A percentile compares a stretch with the other conserved stretches of the same genome.
Evolutionary conservation across 2,888 invertebrate species (phyloP).

Genomic region (Heteromurus nitidus): DNA sequence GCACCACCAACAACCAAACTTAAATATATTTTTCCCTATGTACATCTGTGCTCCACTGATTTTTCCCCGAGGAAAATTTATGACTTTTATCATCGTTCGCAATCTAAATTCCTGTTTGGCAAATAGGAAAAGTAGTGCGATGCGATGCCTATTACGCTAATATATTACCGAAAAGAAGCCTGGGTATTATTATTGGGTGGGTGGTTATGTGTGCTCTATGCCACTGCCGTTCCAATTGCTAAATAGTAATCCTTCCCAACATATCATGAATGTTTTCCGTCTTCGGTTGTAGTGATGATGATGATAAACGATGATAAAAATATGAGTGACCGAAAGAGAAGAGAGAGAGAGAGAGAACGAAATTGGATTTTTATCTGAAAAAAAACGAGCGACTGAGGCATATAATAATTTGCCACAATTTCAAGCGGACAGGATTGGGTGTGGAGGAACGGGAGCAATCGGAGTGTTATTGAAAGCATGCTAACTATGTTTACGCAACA

Average conservation of each 20-base stretch:
- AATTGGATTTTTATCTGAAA: neutral
- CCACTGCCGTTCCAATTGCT: neutral
- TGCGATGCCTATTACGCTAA: neutral
- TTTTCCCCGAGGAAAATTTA: conserved; percentile 54
- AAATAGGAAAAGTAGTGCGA: conserved; percentile 38
- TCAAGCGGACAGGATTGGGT: too few species aligned
- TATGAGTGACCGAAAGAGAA: conserved; percentile 7
- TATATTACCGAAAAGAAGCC: neutral
- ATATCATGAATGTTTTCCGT: conserved; percentile 6
- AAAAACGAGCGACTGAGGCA: too few species aligned
- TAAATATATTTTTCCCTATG: too few species aligned
- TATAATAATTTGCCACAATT: too few species aligned
- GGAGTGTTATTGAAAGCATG: too few species aligned
- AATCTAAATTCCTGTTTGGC: conserved; percentile 65
- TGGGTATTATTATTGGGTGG: neutral
- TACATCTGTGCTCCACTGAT: conserved; percentile 45
- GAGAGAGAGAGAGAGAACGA: neutral
- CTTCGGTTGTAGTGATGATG: neutral
- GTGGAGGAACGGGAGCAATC: too few species aligned
- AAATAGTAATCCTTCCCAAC: neutral
- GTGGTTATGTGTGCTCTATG: too few species aligned
- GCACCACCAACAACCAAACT: too few species aligned
- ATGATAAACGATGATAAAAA: conserved; percentile 15
- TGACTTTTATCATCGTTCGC: conserved; percentile 58
- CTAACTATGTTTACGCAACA: too few species aligned